Evolutionary conservation across 2,888 invertebrate genomes (phyloP), one percentile per base, ranked within the genome.

Genomic region (Drosophila paramelanica): DNA sequence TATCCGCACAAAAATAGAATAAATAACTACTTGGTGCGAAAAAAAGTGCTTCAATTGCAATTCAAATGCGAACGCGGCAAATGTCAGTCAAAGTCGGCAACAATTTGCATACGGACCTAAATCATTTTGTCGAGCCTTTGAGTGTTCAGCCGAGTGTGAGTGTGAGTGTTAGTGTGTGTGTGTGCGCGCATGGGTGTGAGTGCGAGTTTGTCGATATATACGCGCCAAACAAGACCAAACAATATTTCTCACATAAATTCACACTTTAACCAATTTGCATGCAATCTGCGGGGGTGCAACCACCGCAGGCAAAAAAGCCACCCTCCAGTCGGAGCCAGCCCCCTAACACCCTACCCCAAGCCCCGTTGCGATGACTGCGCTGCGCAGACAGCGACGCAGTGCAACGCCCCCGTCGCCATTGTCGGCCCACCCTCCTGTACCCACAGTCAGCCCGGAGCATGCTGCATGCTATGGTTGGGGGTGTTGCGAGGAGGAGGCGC

Each of bases 171-270:
- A 41, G 67, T 49, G 50, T 70, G 61, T 58, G 25, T 33, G 50
- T 41, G 67, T 49, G 50, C 71, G 55, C 25, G 43, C 53, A 31
- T 57, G 71, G 46, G 59, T 62, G 27, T 50, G 11, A 7, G 41
- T 62, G 41, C 47, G 46, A 36, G 51, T 43, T 56, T n/a, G 61
- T 58, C 46, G 31, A 10, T 31, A 31, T 31, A 70, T 72, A 68
- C 78, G 88, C 77, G 79, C 81, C 84, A 75, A 90, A 89, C 89
- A 91, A 90, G 88, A 91, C 76, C 85, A 91, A 90, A 91, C 83
- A 88, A 85, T 88, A 91, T 92, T 91, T 91, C 91, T 90, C 92
- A 91, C 91, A 92, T 91, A 92, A 92, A 91, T 92, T 91, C 91
- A 92, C 91, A 92, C 92, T 92, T 89, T 81, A 82, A 81, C 81